Conservation (phyloP, 2,797 vertebrate genomes). For the Pteronotus mesoamericanus region DNA sequence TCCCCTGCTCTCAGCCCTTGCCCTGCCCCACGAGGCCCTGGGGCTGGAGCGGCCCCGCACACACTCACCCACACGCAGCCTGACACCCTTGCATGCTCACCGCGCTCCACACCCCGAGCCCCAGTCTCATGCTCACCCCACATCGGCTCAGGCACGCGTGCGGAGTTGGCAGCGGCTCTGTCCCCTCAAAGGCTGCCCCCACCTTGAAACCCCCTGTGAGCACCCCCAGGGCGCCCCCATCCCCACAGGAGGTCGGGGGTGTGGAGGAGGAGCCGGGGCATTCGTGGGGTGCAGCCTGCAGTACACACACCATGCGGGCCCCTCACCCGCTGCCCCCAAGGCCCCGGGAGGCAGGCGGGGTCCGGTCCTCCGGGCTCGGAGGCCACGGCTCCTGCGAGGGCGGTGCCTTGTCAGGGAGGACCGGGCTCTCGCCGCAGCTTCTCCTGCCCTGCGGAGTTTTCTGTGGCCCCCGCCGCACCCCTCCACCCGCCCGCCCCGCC, state of each 20-base stretch:
- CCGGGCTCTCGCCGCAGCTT: neutral
- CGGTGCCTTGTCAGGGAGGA: neutral
- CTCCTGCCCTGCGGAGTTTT: neutral
- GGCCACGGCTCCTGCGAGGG: neutral
- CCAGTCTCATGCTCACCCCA: too few species aligned
- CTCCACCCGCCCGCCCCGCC: rapidly evolving
- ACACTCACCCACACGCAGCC: neutral
- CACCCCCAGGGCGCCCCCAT: too few species aligned
- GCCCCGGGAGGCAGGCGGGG: neutral
- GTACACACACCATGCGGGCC: rapidly evolving
- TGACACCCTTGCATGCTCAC: too few species aligned
- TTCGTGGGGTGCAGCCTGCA: neutral
- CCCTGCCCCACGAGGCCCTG: neutral
- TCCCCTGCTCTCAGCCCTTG: neutral
- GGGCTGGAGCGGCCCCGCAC: too few species aligned
- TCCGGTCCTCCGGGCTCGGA: neutral
- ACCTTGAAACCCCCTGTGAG: neutral
- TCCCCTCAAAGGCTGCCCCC: neutral
- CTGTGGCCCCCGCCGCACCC: neutral
- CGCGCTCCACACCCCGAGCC: too few species aligned
- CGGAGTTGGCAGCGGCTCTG: neutral
- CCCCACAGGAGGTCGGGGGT: neutral
- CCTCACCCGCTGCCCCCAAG: neutral
- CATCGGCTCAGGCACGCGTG: too few species aligned
- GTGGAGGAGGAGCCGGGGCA: neutral